Conservation (phyloP, 2,888 invertebrate genomes). For the Tipula lateralis region DNA sequence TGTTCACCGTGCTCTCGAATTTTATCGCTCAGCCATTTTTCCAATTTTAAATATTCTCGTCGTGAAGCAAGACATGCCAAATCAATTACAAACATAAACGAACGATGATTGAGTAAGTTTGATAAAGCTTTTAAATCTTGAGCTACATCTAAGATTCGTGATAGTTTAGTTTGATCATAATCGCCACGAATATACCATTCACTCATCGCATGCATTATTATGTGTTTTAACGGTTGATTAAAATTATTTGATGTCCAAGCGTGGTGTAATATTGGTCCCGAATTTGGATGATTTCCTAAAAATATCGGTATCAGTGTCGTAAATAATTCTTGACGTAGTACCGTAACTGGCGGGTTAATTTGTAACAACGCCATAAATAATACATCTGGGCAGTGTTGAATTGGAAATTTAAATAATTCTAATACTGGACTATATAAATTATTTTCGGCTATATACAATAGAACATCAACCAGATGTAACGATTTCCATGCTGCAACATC, state of each 20-base stretch:
- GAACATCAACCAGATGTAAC: constrained; percentile 80
- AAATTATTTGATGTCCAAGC: constrained; percentile 86
- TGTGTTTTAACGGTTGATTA: constrained; percentile 63
- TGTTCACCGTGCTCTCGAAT: constrained; percentile 90
- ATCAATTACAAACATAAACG: constrained; percentile 95
- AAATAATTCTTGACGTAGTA: constrained; percentile 79
- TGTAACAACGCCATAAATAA: constrained; percentile 84
- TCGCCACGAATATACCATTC: constrained; percentile 93
- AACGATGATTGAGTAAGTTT: constrained; percentile 81
- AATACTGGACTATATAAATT: constrained; percentile 73
- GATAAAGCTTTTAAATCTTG: constrained; percentile 92
- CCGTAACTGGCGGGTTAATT: constrained; percentile 72
- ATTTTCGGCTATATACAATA: constrained; percentile 81
- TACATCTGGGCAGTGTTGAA: constrained; percentile 92
- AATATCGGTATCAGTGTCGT: constrained; percentile 87
- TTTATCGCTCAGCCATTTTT: constrained; percentile 98
- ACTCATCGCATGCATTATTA: constrained; percentile 95
- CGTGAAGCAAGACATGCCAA: constrained; percentile 95
- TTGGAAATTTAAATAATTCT: constrained; percentile 86
- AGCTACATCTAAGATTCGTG: constrained; percentile 92
- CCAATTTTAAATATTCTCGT: constrained; percentile 93
- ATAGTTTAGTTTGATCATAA: constrained; percentile 87
- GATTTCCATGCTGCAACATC: constrained; percentile 92
- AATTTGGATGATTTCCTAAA: constrained; percentile 92
- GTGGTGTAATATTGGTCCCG: constrained; percentile 91